phyloP scores from a whole-genome alignment of 2,888 invertebrate genomes.

The Drosophila meridiana region DNA sequence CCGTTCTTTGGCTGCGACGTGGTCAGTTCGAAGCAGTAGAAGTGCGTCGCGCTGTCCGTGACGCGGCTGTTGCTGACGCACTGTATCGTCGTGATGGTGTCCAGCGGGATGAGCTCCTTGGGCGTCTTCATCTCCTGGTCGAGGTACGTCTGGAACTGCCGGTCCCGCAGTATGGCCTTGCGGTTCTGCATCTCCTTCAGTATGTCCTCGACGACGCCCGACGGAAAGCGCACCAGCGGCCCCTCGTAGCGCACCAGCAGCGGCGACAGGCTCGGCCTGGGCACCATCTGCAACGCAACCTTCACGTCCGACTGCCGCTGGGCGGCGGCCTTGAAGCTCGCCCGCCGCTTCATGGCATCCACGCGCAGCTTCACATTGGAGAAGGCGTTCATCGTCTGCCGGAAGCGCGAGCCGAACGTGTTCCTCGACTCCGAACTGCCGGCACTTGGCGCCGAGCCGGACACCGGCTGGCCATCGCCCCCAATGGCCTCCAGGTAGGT shows the following conservation, averaged over 20 bases:
- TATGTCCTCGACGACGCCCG: conserved; percentile 89
- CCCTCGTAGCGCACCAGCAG: conserved; percentile 84
- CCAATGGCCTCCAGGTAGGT: conserved; percentile 84
- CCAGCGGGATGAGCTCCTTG: conserved; percentile 90
- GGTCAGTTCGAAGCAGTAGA: conserved; percentile 85
- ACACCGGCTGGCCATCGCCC: conserved; percentile 34
- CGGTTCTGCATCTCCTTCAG: conserved; percentile 91
- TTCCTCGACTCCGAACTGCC: conserved; percentile 20
- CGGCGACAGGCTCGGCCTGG: conserved; percentile 83
- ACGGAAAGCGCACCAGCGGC: conserved; percentile 84
- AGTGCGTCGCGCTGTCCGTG: conserved; percentile 84
- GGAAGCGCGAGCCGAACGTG: conserved; percentile 73
- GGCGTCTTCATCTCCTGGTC: conserved; percentile 89
- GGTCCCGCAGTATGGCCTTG: conserved; percentile 90
- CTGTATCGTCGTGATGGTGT: conserved; percentile 86
- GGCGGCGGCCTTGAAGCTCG: conserved; percentile 77
- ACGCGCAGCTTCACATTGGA: conserved; percentile 83
- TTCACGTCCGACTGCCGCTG: conserved; percentile 77
- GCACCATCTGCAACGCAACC: conserved; percentile 84
- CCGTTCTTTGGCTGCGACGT: conserved; percentile 82
- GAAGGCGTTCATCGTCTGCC: conserved; percentile 80
- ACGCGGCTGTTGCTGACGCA: conserved; percentile 85
- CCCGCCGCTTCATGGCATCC: conserved; percentile 83
- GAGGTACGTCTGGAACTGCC: conserved; percentile 90
- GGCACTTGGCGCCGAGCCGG: background rate